These are phyloP conservation scores for Eustalomyia histrio DNA, from an alignment of 2,888 invertebrate species.

Conservation along the genomic window DNA sequence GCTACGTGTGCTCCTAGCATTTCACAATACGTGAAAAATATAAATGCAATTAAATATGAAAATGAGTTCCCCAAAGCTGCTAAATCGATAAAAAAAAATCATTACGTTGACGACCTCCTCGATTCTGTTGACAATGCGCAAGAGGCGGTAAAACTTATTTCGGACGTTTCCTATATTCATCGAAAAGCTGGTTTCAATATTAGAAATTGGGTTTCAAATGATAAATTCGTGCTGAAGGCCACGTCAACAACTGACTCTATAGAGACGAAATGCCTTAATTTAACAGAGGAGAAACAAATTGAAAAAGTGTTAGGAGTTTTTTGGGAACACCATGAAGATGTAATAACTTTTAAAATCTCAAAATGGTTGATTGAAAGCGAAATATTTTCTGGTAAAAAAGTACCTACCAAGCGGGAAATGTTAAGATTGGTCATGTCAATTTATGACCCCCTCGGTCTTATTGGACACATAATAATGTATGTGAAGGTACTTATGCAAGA, in stretches of 20 bases:
- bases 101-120: no score
- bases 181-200: conserved; percentile 36
- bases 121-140: no score
- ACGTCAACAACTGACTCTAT: background rate
- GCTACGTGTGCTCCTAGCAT: no score
- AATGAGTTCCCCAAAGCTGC: no score
- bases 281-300: conserved; percentile 13
- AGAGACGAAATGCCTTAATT: conserved; percentile 19
- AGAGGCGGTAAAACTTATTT: conserved; percentile 13
- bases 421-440: no score
- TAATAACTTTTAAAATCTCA: conserved; percentile 46
- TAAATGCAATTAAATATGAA: no score
- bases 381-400: background rate
- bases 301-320: conserved; percentile 53
- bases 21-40: no score
- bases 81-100: no score
- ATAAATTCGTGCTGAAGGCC: background rate
- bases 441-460: no score
- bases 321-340: conserved; percentile 40
- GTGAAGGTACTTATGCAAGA: conserved; percentile 22
- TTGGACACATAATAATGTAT: no score
- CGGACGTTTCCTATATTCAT: conserved; percentile 13
- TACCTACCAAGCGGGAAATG: background rate
- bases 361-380: conserved; percentile 1
- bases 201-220: conserved; percentile 42